These are phyloP conservation scores for Microchirus variegatus DNA, from an alignment of 2,797 vertebrate species.

Conservation along the genomic window DNA sequence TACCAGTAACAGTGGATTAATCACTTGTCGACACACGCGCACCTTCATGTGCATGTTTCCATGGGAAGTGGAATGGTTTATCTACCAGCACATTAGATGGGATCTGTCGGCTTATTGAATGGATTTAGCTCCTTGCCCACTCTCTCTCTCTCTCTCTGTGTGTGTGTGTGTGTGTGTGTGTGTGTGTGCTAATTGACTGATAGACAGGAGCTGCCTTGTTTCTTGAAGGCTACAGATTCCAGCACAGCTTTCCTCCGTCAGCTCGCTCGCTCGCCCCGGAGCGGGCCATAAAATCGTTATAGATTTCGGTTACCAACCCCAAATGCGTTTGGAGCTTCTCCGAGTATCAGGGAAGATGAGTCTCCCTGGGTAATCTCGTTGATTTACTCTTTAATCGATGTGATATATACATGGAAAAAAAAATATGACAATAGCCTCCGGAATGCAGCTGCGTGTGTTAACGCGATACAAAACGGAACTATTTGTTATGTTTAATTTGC, in stretches of 20 bases:
- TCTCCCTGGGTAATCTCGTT: not conserved
- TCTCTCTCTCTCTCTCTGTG: not conserved
- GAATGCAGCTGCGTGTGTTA: too few species aligned
- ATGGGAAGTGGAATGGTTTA: conserved; percentile 38
- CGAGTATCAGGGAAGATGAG: not conserved
- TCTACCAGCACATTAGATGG: conserved; percentile 45
- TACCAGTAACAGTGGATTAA: conserved; percentile 67
- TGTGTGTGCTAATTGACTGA: conserved; percentile 24
- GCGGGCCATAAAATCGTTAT: conserved; percentile 6
- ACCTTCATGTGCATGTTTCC: conserved; percentile 1
- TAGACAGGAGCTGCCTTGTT: conserved; percentile 18
- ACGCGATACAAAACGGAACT: too few species aligned
- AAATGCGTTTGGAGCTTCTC: not conserved
- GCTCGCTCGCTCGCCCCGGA: conserved; percentile 9
- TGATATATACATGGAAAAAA: too few species aligned
- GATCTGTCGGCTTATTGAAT: conserved; percentile 46
- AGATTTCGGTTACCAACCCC: too few species aligned
- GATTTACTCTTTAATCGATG: too few species aligned
- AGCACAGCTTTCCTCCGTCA: conserved; percentile 20
- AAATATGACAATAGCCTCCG: too few species aligned
- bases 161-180: not conserved
- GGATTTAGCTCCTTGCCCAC: conserved; percentile 20
- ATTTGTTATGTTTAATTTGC: too few species aligned
- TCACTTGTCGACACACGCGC: conserved; percentile 21
- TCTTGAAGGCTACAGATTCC: conserved; percentile 25